phyloP scores from a whole-genome alignment of 2,797 vertebrate genomes.

The Gambusia yucatana region DNA sequence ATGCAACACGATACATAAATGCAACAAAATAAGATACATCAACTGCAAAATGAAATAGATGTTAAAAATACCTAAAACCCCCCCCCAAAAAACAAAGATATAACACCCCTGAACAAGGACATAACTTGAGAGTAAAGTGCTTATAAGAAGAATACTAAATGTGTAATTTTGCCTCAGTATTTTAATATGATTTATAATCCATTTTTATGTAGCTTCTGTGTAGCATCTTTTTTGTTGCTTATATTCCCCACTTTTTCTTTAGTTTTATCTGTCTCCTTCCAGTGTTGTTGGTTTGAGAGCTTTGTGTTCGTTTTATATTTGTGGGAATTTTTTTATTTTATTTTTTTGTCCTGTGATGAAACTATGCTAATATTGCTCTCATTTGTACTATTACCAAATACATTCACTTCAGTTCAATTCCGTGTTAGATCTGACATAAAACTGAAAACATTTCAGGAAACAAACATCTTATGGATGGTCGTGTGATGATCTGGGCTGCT shows the following conservation, averaged over 20 bases:
- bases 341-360: background rate
- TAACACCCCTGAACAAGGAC: background rate
- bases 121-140: background rate
- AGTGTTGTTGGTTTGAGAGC: background rate
- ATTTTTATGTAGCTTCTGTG: background rate
- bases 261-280: background rate
- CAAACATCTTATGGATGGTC: background rate
- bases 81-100: background rate
- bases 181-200: background rate
- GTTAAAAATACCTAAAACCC: background rate
- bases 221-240: background rate
- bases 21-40: background rate
- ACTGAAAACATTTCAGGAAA: background rate
- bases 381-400: background rate
- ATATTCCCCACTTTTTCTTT: background rate
- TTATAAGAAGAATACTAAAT: background rate
- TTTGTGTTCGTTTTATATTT: background rate
- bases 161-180: background rate
- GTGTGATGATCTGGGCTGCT: background rate
- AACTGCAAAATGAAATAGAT: background rate
- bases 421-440: background rate
- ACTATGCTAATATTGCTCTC: background rate
- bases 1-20: background rate
- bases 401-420: background rate
- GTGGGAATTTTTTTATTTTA: background rate